Evolutionary conservation across 2,888 invertebrate genomes (phyloP).

Genomic region (Neocrepidodera transversa): DNA sequence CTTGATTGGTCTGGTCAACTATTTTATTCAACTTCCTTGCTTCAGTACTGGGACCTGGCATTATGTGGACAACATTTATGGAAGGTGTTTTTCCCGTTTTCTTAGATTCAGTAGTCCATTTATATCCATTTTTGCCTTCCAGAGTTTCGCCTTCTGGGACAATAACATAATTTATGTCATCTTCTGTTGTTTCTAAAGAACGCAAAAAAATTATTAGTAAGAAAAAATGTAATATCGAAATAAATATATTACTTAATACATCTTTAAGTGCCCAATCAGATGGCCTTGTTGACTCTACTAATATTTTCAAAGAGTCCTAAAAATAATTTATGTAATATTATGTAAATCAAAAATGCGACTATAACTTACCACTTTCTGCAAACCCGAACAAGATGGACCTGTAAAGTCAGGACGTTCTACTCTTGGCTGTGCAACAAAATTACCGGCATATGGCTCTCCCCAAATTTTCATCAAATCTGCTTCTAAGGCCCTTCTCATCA

Average conservation of each 20-base stretch:
- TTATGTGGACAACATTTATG: no score
- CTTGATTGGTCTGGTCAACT: not conserved
- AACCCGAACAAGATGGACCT: no score
- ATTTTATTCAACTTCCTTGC: not conserved
- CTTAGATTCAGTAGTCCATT: not conserved
- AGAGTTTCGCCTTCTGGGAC: not conserved
- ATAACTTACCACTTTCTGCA: no score
- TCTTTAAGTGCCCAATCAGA: not conserved
- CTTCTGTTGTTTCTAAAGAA: not conserved
- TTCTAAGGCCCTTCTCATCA: no score
- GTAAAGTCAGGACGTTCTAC: no score
- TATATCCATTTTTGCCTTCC: not conserved
- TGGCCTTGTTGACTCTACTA: not conserved
- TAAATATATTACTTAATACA: not conserved
- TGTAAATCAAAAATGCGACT: no score
- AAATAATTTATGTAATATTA: no score
- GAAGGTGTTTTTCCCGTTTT: no score
- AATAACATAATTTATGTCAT: not conserved
- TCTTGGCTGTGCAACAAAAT: no score
- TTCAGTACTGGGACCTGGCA: not conserved
- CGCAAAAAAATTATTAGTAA: not conserved
- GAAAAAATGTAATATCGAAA: not conserved
- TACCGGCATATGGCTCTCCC: no score
- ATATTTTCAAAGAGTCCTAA: not conserved
- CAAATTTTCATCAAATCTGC: no score